Conservation (phyloP, 2,113 vertebrate species). For the Semicossyphus pulcher region DNA sequence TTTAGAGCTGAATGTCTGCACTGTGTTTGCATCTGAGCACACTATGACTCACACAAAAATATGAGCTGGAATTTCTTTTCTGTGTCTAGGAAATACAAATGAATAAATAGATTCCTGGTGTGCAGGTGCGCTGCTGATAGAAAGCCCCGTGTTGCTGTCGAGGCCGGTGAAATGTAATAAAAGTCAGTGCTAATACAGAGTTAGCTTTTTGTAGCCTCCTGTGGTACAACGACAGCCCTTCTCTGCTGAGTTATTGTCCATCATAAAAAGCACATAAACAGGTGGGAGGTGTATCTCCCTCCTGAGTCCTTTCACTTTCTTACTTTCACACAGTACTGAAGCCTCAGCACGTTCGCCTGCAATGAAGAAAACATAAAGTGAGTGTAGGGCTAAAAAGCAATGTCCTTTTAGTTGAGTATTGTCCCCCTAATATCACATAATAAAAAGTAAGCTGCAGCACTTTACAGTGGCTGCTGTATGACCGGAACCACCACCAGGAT, state of each 20-base stretch:
- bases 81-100: conserved; percentile 1
- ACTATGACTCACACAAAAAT: conserved; percentile 40
- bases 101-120: background rate
- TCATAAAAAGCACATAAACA: conserved; percentile 51
- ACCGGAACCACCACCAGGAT: too few species aligned
- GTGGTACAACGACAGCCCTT: conserved; percentile 15
- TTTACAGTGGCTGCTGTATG: background rate
- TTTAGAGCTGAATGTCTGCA: conserved; percentile 16
- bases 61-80: background rate
- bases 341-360: background rate
- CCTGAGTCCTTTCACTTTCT: conserved; percentile 16
- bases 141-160: background rate
- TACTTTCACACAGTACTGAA: conserved; percentile 13
- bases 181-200: conserved; percentile 17
- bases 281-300: conserved; percentile 12
- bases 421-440: background rate
- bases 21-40: background rate
- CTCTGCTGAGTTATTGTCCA: conserved; percentile 36
- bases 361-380: background rate
- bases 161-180: conserved; percentile 50
- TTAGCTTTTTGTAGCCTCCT: conserved; percentile 15
- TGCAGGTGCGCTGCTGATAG: background rate
- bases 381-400: background rate
- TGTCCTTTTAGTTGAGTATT: background rate
- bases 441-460: background rate